Evolutionary conservation across 2,113 vertebrate genomes (phyloP).

Genomic region (Herpailurus yagouaroundi): DNA sequence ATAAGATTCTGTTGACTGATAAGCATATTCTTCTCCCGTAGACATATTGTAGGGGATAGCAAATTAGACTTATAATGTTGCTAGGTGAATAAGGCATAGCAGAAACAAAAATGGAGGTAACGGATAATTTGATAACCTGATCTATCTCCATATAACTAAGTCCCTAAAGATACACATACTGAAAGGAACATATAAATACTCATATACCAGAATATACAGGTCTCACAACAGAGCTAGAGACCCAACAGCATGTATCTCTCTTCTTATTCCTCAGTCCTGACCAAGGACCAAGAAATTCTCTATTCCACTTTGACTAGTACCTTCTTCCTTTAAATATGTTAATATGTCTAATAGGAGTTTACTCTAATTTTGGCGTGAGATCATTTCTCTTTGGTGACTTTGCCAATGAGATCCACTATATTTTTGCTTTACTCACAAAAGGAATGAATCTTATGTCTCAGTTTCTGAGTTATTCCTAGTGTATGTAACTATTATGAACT

Average conservation of each 20-base stretch:
- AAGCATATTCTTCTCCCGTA: background rate
- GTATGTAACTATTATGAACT: background rate
- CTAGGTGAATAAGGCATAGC: background rate
- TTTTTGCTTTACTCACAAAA: background rate
- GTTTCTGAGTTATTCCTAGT: background rate
- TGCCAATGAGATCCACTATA: background rate
- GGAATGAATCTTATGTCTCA: background rate
- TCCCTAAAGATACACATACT: background rate
- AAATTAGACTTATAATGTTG: background rate
- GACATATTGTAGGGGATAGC: background rate
- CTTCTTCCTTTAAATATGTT: background rate
- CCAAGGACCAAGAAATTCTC: background rate
- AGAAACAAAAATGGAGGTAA: background rate
- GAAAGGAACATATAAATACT: background rate
- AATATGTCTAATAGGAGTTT: background rate
- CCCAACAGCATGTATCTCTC: background rate
- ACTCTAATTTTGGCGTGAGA: background rate
- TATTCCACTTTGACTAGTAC: background rate
- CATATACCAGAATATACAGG: background rate
- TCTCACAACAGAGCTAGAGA: background rate
- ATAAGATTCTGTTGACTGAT: background rate
- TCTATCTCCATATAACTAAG: background rate
- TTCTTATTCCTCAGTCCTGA: background rate
- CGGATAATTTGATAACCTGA: background rate
- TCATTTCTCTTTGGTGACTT: background rate